Evolutionary conservation across 1,140 invertebrate species (phyloP), one percentile per base, ranked within the genome.

Genomic region (Dinoponera quadriceps): DNA sequence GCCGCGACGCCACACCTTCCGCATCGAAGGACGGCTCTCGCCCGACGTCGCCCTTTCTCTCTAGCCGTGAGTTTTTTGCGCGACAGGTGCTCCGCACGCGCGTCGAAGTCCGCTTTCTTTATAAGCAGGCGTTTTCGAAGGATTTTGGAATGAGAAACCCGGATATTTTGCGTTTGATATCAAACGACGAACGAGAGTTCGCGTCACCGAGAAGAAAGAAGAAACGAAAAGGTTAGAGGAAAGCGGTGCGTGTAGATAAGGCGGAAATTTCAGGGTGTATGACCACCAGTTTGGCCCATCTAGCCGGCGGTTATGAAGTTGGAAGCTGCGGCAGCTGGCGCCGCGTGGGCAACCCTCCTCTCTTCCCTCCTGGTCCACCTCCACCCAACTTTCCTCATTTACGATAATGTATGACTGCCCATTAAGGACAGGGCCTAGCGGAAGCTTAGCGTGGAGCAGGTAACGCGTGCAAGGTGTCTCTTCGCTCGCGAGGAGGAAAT

Each of bases 401-500:
- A 91, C 87, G 91, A 91, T 92, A 92, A 92, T 92, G 88, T 92
- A 92, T 92, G 91, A 89, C 88, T 84, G 85, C 85, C 92, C 91
- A 92, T 92, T 92, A 92, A 91, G 90, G 88, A 88, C 72, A 83
- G 77, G 84, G 83, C 78, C 77, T 88, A 88, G 83, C 77, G 29
- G 84, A 83, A 84, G 85, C 88, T 88, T 88, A 84, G 66, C 71
- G 78, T 72, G 77, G 87, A 85, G 85, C 91, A 92, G 91, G 91
- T 92, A 92, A 89, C 86, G 74, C 72, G 82, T 65, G 85, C 90
- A 91, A 91, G 90, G 89, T 91, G 89, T 91, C 87, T 87, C 89
- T 44, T 44, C 82, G 84, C 68, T 86, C 71, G 84, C 87, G 77
- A 73, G 51, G 87, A 91, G 91, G 90, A 91, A 91, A 91, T 91